These are phyloP conservation scores for Agapostemon virescens DNA, from an alignment of 2,888 invertebrate species.

Conservation along the genomic window DNA sequence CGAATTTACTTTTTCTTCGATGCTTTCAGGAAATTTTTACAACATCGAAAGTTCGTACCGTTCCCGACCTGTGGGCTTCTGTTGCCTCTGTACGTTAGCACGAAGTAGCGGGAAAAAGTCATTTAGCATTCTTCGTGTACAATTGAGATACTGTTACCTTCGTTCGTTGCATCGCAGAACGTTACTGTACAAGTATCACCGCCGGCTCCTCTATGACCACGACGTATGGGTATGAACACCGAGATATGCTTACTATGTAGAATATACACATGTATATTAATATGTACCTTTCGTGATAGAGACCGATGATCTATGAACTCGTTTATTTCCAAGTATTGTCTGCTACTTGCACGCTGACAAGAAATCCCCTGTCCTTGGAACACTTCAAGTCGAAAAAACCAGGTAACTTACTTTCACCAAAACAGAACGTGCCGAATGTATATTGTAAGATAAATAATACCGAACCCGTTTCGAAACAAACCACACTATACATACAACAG, in stretches of 20 bases:
- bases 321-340: slow-evolving; percentile 33
- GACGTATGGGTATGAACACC: not conserved
- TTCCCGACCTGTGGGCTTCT: slow-evolving; percentile 21
- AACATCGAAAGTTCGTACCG: slow-evolving; percentile 18
- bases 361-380: slow-evolving; percentile 11
- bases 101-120: slow-evolving; percentile 47
- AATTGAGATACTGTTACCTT: slow-evolving; percentile 39
- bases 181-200: not conserved
- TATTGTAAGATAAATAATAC: slow-evolving; percentile 31
- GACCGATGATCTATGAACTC: slow-evolving; percentile 27
- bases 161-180: slow-evolving; percentile 38
- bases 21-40: not conserved
- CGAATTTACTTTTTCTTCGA: not conserved
- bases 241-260: slow-evolving; percentile 23
- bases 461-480: slow-evolving; percentile 48
- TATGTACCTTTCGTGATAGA: slow-evolving; percentile 45
- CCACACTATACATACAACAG: slow-evolving; percentile 26
- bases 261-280: slow-evolving; percentile 7
- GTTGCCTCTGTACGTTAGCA: not conserved
- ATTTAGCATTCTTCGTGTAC: slow-evolving; percentile 35
- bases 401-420: not conserved
- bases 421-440: slow-evolving; percentile 15
- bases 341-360: not conserved
- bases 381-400: slow-evolving; percentile 9
- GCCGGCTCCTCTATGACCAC: not conserved